Percentiles rank a stretch among this genome's conserved stretches.
phyloP scores from a whole-genome alignment of 2,113 vertebrate genomes.

The Eubucco bourcierii region DNA sequence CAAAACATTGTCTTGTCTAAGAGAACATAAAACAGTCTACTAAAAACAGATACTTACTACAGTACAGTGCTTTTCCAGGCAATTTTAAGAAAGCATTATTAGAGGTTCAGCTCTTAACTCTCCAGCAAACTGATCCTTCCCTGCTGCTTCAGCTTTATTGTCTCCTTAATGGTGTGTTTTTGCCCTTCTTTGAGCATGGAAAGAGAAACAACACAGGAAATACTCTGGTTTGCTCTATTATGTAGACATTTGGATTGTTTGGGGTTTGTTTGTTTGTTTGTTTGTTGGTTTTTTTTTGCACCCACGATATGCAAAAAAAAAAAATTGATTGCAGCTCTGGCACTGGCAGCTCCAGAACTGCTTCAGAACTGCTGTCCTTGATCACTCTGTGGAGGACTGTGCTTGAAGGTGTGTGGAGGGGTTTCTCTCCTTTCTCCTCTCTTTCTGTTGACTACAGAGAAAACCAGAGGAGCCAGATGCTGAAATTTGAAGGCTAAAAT shows the following conservation, averaged over 20 bases:
- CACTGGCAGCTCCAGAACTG: neutral
- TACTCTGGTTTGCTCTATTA: neutral
- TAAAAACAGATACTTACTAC: neutral
- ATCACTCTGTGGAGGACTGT: neutral
- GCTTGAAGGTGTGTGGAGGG: neutral
- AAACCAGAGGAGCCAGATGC: neutral
- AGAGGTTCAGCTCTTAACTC: neutral
- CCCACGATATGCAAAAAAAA: neutral
- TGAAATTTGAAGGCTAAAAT: neutral
- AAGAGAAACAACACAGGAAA: neutral
- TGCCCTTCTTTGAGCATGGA: neutral
- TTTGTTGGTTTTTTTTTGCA: neutral
- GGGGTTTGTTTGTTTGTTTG: no score
- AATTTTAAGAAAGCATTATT: neutral
- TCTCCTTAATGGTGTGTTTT: neutral
- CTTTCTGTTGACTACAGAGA: neutral
- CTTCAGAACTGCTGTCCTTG: neutral
- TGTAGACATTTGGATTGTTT: neutral
- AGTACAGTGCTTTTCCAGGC: neutral
- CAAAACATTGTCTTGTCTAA: slow-evolving; percentile 29
- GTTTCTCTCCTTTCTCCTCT: neutral
- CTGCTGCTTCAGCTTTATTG: neutral
- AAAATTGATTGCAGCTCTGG: neutral
- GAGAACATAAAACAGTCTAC: neutral
- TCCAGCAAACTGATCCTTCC: neutral